Base-by-base conservation (phyloP, 2,888 invertebrate genomes). In the Patella ulyssiponensis region DNA sequence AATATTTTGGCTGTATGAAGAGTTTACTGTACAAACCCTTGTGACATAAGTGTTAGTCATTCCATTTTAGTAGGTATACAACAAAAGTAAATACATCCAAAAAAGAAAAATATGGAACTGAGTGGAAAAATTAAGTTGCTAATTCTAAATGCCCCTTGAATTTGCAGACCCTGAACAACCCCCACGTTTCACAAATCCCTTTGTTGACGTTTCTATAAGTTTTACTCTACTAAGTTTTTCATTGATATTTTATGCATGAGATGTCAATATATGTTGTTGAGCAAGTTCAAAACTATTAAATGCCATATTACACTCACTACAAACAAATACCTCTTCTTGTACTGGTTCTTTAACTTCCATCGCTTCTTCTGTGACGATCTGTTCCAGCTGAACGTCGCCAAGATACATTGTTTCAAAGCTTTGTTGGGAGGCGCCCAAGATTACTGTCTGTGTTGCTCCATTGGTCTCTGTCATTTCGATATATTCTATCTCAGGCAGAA, bases 231-330 rank as follows among this genome's bases (percentile, higher is more conserved):
- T 9, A 44, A 44, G 44, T 44, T 44, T 44, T 44, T 44, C 44
- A 44, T 44, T 44, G 44, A 44, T 44, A 44, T 9, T 44, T 33
- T 79, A 75, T 20, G 76, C 51, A 76, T 85, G 86, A 11, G 77
- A 82, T 33, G 83, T 80, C 5, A 81, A 53, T 20, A 87, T 82
- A 76, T 87, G 87, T 12, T 76, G 52, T 76, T 86, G 84, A 11
- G 86, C 87, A 52, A 82, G 80, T 33, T 74, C 73, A 20, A 81
- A 82, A 20, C 80, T 74, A n/a, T 56, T 54, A 75, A 87, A 87
- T 11, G 80, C 79, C 9, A 82, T 78, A 52, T 80, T 80, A 75
- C 87, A 87, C 71, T 85, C 87, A 77, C 87, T 87, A 74, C 87
- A 87, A 54, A 84, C 81, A 76, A 80, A 87, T 11, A 86, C 78